Evolutionary conservation across 1,140 invertebrate species (phyloP).

Genomic region (Zaprionus gabonicus): DNA sequence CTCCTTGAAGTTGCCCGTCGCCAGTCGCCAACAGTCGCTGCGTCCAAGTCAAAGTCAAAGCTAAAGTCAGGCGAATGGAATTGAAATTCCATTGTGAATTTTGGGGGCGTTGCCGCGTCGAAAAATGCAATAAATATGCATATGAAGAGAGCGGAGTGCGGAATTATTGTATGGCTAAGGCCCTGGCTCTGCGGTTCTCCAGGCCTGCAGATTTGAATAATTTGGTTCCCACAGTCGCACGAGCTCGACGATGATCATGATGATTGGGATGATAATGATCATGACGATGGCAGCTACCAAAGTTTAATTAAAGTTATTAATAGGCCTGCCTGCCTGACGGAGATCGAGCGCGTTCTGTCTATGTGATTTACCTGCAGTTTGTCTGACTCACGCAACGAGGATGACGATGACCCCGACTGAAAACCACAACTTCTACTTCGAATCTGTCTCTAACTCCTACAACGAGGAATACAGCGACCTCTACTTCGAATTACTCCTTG

Average conservation of each 20-base stretch:
- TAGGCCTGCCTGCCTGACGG: conserved; percentile 50
- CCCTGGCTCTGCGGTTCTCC: neutral
- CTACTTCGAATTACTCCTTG: neutral
- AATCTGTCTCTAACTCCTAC: neutral
- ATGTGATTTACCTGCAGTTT: conserved; percentile 61
- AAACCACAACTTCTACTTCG: neutral
- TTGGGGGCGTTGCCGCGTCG: conserved; percentile 83
- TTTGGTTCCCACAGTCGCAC: conserved; percentile 75
- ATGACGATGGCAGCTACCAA: conserved; percentile 28
- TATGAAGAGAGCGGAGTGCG: conserved; percentile 71
- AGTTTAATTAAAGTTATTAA: conserved; percentile 84
- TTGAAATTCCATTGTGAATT: conserved; percentile 84
- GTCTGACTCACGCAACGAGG: neutral
- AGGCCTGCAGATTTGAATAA: conserved; percentile 76
- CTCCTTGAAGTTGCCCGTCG: conserved; percentile 3
- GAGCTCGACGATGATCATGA: conserved; percentile 5
- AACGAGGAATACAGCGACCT: neutral
- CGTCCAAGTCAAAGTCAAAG: conserved; percentile 38
- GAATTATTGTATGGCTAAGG: conserved; percentile 47
- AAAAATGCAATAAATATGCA: conserved; percentile 85
- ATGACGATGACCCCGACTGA: neutral
- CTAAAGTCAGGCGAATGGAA: conserved; percentile 69
- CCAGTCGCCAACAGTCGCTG: neutral
- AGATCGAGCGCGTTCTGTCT: conserved; percentile 17
- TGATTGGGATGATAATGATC: conserved; percentile 12